These are phyloP conservation scores for Ctenodactylus gundi DNA, from an alignment of 2,113 vertebrate genomes.

Conservation along the genomic window DNA sequence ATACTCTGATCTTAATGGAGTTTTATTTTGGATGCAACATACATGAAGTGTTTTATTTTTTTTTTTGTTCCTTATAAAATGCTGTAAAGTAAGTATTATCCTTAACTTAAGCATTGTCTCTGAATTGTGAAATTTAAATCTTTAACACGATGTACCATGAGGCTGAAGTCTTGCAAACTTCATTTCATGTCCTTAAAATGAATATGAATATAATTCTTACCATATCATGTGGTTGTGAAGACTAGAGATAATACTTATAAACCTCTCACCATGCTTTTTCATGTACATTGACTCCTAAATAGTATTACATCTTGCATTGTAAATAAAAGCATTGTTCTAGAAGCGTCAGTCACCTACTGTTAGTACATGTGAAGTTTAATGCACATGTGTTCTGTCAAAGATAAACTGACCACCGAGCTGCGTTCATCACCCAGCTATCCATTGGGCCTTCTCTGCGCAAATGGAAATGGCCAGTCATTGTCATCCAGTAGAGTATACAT, in stretches of 20 bases:
- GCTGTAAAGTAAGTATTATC: not conserved
- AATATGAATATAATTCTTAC: conserved; percentile 11
- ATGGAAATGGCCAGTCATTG: not conserved
- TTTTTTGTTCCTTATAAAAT: conserved; percentile 1
- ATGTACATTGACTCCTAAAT: not conserved
- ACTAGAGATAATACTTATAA: conserved; percentile 44
- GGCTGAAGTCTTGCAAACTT: not conserved
- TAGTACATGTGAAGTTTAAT: not conserved
- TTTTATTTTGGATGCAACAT: not conserved
- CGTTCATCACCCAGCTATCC: not conserved
- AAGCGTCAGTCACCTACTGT: not conserved
- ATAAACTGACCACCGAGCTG: not conserved
- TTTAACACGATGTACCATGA: not conserved
- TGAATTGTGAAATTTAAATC: conserved; percentile 25
- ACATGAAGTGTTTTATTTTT: not conserved
- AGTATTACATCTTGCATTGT: not conserved
- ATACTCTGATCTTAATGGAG: not conserved
- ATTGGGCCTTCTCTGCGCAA: not conserved
- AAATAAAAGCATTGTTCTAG: conserved; percentile 3
- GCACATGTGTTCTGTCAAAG: not conserved
- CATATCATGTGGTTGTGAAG: not conserved
- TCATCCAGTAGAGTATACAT: not conserved
- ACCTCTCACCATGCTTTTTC: conserved; percentile 9
- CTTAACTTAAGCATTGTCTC: not conserved
- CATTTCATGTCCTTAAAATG: conserved; percentile 32